A percentile compares a stretch with the other conserved stretches of the same genome.
phyloP scores from a whole-genome alignment of 2,888 invertebrate genomes.

The Syritta pipiens region DNA sequence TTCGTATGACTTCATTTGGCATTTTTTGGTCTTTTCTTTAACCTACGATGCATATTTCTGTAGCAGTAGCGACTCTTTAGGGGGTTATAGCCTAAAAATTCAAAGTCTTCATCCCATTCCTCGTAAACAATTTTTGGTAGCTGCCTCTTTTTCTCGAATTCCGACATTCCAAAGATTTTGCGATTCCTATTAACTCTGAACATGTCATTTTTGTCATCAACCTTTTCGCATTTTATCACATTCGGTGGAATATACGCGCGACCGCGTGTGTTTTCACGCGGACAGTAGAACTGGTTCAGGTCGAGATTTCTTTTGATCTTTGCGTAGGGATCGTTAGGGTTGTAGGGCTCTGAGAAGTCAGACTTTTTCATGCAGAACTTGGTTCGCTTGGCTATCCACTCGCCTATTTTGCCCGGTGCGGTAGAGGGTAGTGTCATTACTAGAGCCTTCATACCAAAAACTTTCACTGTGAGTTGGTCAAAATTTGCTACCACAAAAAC shows the following conservation, averaged over 20 bases:
- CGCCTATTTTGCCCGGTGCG: neutral
- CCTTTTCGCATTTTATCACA: neutral
- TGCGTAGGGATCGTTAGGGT: no score
- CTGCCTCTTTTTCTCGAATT: neutral
- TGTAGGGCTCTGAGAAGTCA: no score
- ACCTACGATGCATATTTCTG: no score
- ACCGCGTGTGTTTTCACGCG: no score
- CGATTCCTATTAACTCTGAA: no score
- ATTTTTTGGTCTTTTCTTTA: no score
- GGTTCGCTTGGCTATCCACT: slow-evolving; percentile 22
- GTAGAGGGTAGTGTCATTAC: slow-evolving; percentile 7
- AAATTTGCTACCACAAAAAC: slow-evolving; percentile 12
- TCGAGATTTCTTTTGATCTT: neutral
- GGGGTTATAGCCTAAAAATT: no score
- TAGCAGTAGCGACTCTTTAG: no score
- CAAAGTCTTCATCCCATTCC: slow-evolving; percentile 15
- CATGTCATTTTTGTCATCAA: no score
- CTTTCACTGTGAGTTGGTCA: neutral
- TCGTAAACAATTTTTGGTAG: neutral
- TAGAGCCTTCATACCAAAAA: slow-evolving; percentile 13
- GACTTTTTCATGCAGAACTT: neutral
- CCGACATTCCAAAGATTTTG: neutral
- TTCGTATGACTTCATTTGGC: no score
- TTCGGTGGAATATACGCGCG: slow-evolving; percentile 16
- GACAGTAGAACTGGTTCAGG: neutral